Evolutionary conservation across 2,888 invertebrate species (phyloP), one percentile per base, ranked within the genome.

Genomic region (Agonopterix subpropinquella): DNA sequence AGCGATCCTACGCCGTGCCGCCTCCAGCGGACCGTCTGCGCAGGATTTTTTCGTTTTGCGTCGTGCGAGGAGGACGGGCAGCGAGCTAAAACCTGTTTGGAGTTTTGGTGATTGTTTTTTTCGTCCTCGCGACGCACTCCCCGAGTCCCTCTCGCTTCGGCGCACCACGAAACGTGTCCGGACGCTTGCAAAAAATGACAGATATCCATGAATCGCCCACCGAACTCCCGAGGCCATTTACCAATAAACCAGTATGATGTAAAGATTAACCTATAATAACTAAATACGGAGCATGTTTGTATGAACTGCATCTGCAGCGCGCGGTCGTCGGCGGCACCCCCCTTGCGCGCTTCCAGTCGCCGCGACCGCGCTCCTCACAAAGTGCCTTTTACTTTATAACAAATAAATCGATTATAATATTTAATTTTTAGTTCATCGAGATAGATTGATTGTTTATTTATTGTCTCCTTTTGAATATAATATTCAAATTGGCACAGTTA

Each of bases 361-460:
- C 65, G 70, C 71, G 71, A 69, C 65, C 62, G 65, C 64, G 52
- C 62, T 59, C 65, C 62, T 54, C 67, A 61, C 58, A 61, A 74
- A 68, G 87, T 87, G 87, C 86, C 88, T 87, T 86, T 80, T 85
- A 82, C 82, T 77, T 75, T 80, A 74, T 73, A 78, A 78, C 72
- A 68, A 77, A 79, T 73, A 85, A 83, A 84, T 84, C 78, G 78
- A 83, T 79, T 80, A 76, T 70, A 68, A 71, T 84, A 85, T 87
- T 86, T 86, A 84, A 85, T 84, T 80, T 82, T 85, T 86, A 87
- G 84, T 87, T 86, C 66, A 83, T 80, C 81, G 76, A 85, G 65
- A 86, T 85, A 83, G 84, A 84, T 77, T 75, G 70, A 79, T 83
- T 85, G 81, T 87, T 88, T 86, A 88, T 88, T 88, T 87, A 87